A percentile compares a stretch with the other conserved stretches of the same genome.
phyloP scores from a whole-genome alignment of 2,113 vertebrate species.

The Lepisosteus oculatus region DNA sequence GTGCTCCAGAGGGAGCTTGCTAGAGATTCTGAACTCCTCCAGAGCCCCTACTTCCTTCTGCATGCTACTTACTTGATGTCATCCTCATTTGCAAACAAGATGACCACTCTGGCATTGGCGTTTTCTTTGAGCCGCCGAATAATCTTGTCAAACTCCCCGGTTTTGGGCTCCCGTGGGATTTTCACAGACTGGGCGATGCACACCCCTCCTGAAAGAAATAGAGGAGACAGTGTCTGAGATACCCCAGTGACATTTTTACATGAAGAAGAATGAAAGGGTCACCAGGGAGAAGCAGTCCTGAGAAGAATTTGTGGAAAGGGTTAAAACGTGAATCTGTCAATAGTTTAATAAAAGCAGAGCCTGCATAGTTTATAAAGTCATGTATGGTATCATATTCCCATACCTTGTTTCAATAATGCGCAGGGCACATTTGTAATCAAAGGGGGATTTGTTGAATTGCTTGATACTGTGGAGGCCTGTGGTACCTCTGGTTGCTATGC shows the following conservation, averaged over 20 bases:
- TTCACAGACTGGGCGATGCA: conserved; percentile 93
- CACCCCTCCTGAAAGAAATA: conserved; percentile 70
- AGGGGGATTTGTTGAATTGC: too few species aligned
- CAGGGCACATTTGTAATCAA: too few species aligned
- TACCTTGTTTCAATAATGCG: too few species aligned
- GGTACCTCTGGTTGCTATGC: too few species aligned
- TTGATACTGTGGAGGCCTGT: too few species aligned
- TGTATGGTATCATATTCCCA: too few species aligned
- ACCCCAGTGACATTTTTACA: neutral
- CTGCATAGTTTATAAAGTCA: too few species aligned
- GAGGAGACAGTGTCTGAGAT: neutral
- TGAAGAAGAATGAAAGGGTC: neutral
- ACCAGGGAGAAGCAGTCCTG: neutral
- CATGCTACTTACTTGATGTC: conserved; percentile 80
- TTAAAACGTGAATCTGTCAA: too few species aligned
- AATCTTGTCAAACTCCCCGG: conserved; percentile 89
- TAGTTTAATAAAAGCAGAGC: too few species aligned
- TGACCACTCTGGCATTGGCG: conserved; percentile 80
- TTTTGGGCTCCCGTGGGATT: conserved; percentile 85
- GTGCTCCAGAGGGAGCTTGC: too few species aligned
- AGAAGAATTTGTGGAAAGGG: neutral
- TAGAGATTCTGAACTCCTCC: too few species aligned
- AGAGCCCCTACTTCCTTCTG: too few species aligned
- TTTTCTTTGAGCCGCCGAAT: conserved; percentile 86
- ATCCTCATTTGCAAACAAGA: conserved; percentile 93